A percentile compares a stretch with the other conserved stretches of the same genome.
These are phyloP conservation scores for Raja brachyura DNA, from an alignment of 2,113 vertebrate genomes.

Conservation along the genomic window DNA sequence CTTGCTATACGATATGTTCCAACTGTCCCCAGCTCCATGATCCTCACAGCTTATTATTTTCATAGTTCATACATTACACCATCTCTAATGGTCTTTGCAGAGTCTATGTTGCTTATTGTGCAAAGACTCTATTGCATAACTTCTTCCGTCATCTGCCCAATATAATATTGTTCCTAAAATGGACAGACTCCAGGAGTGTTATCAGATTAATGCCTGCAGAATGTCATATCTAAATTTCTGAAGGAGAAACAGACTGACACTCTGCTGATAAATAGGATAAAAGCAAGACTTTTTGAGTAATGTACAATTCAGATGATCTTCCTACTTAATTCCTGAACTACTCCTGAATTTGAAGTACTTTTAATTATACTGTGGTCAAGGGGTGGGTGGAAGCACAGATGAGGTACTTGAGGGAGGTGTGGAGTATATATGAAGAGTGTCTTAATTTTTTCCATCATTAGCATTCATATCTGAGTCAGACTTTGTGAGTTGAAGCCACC, in stretches of 20 bases:
- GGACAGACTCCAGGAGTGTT: neutral
- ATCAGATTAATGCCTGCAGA: neutral
- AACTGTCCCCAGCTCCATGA: neutral
- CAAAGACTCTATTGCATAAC: neutral
- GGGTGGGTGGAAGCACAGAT: too few species aligned
- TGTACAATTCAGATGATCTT: neutral
- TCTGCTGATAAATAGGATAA: neutral
- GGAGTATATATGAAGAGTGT: neutral
- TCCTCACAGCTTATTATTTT: conserved; percentile 19
- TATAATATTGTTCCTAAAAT: neutral
- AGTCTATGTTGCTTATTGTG: neutral
- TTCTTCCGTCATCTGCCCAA: neutral
- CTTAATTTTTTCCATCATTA: neutral
- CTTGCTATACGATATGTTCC: neutral
- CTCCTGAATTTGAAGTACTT: neutral
- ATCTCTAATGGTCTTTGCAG: conserved; percentile 5
- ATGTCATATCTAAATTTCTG: neutral
- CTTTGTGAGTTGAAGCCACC: too few species aligned
- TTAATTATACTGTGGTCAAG: neutral
- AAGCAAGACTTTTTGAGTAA: neutral
- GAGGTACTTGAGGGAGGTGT: too few species aligned
- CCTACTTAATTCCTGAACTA: neutral
- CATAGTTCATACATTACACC: conserved; percentile 14
- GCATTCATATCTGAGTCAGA: neutral
- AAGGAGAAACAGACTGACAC: neutral